Percentiles rank a stretch among this genome's conserved stretches.
phyloP scores from a whole-genome alignment of 2,888 invertebrate genomes.

The Opisthograptis luteolata region DNA sequence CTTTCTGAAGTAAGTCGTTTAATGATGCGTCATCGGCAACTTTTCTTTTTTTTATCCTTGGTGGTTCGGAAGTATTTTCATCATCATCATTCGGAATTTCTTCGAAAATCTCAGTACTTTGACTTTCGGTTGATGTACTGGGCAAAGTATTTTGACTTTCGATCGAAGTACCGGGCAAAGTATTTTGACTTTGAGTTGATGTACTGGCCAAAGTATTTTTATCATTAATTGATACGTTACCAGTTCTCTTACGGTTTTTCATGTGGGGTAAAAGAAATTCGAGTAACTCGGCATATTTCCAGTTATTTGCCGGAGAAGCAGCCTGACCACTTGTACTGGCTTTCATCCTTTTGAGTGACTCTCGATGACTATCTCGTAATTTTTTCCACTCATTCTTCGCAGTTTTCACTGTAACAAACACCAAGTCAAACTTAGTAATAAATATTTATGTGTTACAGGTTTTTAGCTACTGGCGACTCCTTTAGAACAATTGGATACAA shows the following conservation, averaged over 20 bases:
- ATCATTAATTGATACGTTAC: background rate
- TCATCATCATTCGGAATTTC: too few species aligned
- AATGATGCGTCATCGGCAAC: too few species aligned
- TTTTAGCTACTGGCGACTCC: conserved; percentile 34
- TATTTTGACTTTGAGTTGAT: background rate
- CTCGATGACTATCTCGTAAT: conserved; percentile 35
- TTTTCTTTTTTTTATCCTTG: too few species aligned
- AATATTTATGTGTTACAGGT: conserved; percentile 23
- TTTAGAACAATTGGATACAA: conserved; percentile 32
- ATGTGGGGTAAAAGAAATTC: conserved; percentile 33
- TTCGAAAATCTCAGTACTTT: too few species aligned
- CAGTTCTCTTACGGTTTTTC: conserved; percentile 16
- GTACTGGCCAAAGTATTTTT: background rate
- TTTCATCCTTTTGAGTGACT: conserved; percentile 35
- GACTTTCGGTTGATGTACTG: too few species aligned
- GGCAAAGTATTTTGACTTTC: too few species aligned
- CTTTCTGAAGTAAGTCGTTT: too few species aligned
- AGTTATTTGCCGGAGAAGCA: conserved; percentile 22
- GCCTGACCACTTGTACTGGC: conserved; percentile 20
- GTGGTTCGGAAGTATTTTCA: too few species aligned
- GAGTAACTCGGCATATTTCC: conserved; percentile 34
- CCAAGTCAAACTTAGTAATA: conserved; percentile 16
- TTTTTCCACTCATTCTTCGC: conserved; percentile 28
- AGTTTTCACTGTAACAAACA: conserved; percentile 25
- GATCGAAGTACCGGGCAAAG: background rate